Evolutionary conservation across 2,888 invertebrate genomes (phyloP).

Genomic region (Macrophya alboannulata): DNA sequence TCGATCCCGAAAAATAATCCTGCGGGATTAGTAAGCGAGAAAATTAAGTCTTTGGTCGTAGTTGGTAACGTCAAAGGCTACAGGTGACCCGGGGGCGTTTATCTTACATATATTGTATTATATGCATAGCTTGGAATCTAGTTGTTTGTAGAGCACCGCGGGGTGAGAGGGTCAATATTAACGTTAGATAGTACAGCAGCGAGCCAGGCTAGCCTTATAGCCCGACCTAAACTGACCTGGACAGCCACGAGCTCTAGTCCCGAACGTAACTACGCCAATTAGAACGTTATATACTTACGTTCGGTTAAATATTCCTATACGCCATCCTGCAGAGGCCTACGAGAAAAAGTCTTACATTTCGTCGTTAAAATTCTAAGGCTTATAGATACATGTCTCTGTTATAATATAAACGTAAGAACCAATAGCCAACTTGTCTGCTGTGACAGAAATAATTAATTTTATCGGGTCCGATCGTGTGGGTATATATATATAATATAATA

Average conservation of each 20-base stretch:
- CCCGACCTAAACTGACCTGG: conserved; percentile 36
- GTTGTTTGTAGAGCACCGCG: conserved; percentile 37
- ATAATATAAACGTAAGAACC: background rate
- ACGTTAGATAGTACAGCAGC: conserved; percentile 61
- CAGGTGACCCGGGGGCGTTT: conserved; percentile 39
- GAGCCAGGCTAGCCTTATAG: background rate
- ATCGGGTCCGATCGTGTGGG: background rate
- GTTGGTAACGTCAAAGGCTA: conserved; percentile 11
- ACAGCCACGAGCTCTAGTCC: conserved; percentile 28
- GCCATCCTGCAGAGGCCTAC: background rate
- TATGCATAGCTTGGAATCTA: conserved; percentile 44
- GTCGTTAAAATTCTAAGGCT: background rate
- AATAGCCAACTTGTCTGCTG: background rate
- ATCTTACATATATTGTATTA: conserved; percentile 18
- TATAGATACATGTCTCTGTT: background rate
- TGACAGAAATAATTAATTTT: conserved; percentile 11
- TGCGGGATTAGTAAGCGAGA: background rate
- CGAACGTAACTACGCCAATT: conserved; percentile 36
- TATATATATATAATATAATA: too few species aligned
- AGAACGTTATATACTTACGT: conserved; percentile 12
- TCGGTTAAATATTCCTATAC: conserved; percentile 12
- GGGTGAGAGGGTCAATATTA: conserved; percentile 64
- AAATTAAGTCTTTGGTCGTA: conserved; percentile 22
- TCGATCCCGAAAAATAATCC: background rate
- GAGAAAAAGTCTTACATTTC: background rate